Percentiles rank a stretch among this genome's conserved stretches.
Evolutionary conservation across 2,797 vertebrate species (phyloP).

Genomic region (Distichodus sexfasciatus): DNA sequence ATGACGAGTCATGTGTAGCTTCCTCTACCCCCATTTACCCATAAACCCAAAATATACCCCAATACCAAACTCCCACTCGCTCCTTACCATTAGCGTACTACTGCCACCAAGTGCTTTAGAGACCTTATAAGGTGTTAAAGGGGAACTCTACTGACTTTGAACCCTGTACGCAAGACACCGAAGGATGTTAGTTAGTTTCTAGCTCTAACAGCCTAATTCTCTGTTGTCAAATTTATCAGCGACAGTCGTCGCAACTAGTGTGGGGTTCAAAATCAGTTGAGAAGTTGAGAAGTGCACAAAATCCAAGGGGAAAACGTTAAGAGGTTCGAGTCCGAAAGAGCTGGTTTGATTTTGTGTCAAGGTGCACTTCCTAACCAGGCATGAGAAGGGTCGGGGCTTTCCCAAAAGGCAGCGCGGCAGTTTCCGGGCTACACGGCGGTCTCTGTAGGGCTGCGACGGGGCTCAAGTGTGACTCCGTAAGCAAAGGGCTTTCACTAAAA

Average conservation of each 20-base stretch:
- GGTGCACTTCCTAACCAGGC: slow-evolving; percentile 72
- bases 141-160: too few species aligned
- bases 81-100: neutral
- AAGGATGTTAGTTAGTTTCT: too few species aligned
- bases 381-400: slow-evolving; percentile 84
- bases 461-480: slow-evolving; percentile 50
- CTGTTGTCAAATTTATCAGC: too few species aligned
- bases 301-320: slow-evolving; percentile 11
- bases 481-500: slow-evolving; percentile 10
- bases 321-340: slow-evolving; percentile 2
- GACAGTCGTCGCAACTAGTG: too few species aligned
- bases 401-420: slow-evolving; percentile 73
- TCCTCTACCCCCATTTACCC: too few species aligned
- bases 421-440: slow-evolving; percentile 72
- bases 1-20: neutral
- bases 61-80: neutral
- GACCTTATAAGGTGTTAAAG: neutral
- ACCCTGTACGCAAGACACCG: too few species aligned
- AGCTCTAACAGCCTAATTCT: too few species aligned
- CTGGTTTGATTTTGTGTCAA: neutral
- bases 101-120: slow-evolving; percentile 8
- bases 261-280: too few species aligned
- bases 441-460: slow-evolving; percentile 61
- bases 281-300: too few species aligned
- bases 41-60: neutral